Conservation (phyloP, 2,888 invertebrate genomes). For the Beris morrisii region DNA sequence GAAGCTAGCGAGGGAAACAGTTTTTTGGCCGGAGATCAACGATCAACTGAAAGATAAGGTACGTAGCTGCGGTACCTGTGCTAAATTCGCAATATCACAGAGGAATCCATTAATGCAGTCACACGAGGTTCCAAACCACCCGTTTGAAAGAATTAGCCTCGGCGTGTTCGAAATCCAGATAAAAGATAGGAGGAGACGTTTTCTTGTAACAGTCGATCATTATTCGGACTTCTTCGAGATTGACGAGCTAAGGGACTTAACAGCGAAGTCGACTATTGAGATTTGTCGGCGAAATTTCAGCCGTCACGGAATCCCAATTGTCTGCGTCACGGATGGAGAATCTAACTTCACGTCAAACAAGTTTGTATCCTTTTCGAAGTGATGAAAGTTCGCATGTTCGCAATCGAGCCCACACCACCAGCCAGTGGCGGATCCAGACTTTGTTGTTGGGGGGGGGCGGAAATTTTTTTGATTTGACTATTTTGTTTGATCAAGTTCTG, state of each 20-base stretch:
- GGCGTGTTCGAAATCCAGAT: background rate
- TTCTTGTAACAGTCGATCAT: background rate
- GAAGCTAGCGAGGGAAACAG: slow-evolving; percentile 23
- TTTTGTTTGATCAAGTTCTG: no score
- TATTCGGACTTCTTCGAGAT: background rate
- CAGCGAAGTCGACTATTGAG: background rate
- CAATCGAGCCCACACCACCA: background rate
- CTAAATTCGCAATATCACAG: background rate
- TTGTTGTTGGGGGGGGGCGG: no score
- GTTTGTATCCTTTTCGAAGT: no score
- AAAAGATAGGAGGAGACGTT: background rate
- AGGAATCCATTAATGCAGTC: background rate
- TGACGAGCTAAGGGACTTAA: background rate
- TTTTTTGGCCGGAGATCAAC: slow-evolving; percentile 24
- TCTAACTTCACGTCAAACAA: no score
- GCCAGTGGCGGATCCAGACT: no score
- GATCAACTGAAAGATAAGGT: slow-evolving; percentile 14
- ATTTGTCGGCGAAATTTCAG: background rate
- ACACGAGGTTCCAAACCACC: background rate
- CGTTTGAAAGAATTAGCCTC: background rate
- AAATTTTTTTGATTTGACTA: no score
- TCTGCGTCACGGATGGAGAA: no score
- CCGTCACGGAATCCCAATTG: no score
- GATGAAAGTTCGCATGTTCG: no score
- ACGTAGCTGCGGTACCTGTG: background rate